Conservation (phyloP, 2,888 invertebrate species). For the Dasysyrphus albostriatus region DNA sequence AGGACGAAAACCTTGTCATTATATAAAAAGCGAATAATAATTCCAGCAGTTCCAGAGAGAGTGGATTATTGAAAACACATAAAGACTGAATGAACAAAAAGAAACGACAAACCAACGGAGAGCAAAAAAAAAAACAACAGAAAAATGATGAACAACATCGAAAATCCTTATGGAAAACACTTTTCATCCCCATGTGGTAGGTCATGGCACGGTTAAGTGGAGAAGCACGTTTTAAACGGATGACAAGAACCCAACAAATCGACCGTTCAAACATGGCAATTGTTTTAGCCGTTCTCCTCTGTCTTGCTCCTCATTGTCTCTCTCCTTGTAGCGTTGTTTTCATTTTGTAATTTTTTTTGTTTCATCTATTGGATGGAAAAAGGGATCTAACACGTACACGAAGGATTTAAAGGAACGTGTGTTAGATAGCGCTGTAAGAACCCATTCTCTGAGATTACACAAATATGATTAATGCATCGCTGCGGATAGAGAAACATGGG, state of each 20-base stretch:
- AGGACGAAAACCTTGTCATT: conserved; percentile 2
- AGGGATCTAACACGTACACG: conserved; percentile 39
- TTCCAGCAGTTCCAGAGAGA: conserved; percentile 5
- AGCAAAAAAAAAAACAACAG: not conserved
- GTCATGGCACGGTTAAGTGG: conserved; percentile 43
- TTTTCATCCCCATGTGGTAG: conserved; percentile 40
- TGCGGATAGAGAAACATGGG: conserved; percentile 6
- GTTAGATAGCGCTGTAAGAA: conserved; percentile 39
- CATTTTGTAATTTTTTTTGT: conserved; percentile 12
- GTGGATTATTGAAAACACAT: conserved; percentile 33
- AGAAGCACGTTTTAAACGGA: conserved; percentile 53
- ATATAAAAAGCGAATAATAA: conserved; percentile 13
- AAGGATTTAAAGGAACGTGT: conserved; percentile 26
- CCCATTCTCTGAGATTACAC: conserved; percentile 12
- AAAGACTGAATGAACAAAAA: not conserved
- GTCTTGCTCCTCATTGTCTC: not conserved
- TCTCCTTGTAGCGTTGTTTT: conserved; percentile 7
- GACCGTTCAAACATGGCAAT: conserved; percentile 37
- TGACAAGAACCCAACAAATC: conserved; percentile 48
- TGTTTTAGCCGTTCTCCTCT: conserved; percentile 3
- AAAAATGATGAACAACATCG: conserved; percentile 25
- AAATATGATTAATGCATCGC: conserved; percentile 59
- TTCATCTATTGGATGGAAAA: not conserved
- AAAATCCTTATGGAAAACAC: conserved; percentile 29
- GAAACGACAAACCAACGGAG: not conserved